phyloP scores from a whole-genome alignment of 2,888 invertebrate genomes.

The Parnassius glacialis region DNA sequence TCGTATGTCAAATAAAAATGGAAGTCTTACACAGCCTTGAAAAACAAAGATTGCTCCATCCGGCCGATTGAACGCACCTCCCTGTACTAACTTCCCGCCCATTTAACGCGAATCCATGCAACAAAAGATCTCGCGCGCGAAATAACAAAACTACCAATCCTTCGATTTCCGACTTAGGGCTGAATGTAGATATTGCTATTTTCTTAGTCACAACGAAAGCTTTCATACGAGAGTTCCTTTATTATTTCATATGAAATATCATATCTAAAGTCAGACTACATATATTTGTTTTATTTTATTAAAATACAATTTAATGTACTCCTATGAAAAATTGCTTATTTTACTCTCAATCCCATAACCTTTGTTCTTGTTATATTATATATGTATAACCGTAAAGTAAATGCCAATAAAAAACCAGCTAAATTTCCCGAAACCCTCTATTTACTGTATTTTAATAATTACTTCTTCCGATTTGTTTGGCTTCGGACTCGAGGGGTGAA shows the following conservation, averaged over 20 bases:
- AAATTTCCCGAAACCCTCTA: constrained; percentile 60
- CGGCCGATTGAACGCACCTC: constrained; percentile 75
- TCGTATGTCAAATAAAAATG: constrained; percentile 52
- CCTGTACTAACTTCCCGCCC: constrained; percentile 77
- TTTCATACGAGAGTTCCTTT: constrained; percentile 6
- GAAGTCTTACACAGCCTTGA: constrained; percentile 67
- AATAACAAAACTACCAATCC: constrained; percentile 77
- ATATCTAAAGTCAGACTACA: background rate
- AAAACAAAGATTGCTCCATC: constrained; percentile 75
- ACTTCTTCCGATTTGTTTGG: constrained; percentile 77
- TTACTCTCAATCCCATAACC: no score
- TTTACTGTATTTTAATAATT: constrained; percentile 79
- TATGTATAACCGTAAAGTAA: constrained; percentile 34
- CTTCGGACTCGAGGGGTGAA: constrained; percentile 50
- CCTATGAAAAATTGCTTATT: no score
- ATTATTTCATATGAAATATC: background rate
- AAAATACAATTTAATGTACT: background rate
- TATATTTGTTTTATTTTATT: background rate
- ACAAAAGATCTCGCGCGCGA: constrained; percentile 75
- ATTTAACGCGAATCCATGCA: constrained; percentile 78
- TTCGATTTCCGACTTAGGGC: constrained; percentile 47
- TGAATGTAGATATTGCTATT: constrained; percentile 40
- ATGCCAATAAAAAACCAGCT: constrained; percentile 46
- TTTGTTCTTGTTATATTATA: constrained; percentile 5
- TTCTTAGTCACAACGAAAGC: constrained; percentile 32